Base-by-base conservation (phyloP, 2,113 vertebrate genomes). In the Plectropomus leopardus region DNA sequence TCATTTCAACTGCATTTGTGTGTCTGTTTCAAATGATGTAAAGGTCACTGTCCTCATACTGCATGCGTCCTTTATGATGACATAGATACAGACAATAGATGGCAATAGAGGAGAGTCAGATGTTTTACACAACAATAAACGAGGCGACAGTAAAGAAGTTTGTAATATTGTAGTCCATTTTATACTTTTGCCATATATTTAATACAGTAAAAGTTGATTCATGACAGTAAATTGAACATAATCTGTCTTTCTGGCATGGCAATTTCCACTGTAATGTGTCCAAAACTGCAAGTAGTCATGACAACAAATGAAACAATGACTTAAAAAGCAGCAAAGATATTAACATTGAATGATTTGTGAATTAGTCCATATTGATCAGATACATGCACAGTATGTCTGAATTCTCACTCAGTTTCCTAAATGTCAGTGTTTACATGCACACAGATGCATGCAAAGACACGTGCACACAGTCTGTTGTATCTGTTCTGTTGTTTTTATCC, bases 221-320 rank as follows among this genome's bases (percentile, higher is more conserved):
- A 26, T 60, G 58, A 23, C 51, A 40, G 5, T 19, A 44, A 76
- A 21, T 51, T 0, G 60, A 63, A 26, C 0, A 40, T 6, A 3
- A 40, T 59, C 61, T 47, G 7, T 65, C 45, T 44, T 40, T 13
- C 14, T 44, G 14, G n/a, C 11, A 26, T 44, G 42, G 36, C 24
- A 8, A 21, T 14, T 24, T 53, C 36, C 6, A 63, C 14, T 44
- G 21, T 24, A 15, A 0, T 54, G 0, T 60, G 2, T 26, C 16
- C 16, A 61, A 40, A 42, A 53, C 34, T 7, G 14, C 3, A 2
- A 40, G 30, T 14, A 58, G 10, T 61, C 30, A 26, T 53, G 9
- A 69, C 19, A 40, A 24, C n/a, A 61, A 73, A 45, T 23, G 8
- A 30, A 61, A 50, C 9, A 30, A 47, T 8, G 14, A 19, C 21